Percentiles rank a stretch among this genome's conserved stretches.
phyloP scores from a whole-genome alignment of 2,888 invertebrate genomes.

The Pedicia rivosa region DNA sequence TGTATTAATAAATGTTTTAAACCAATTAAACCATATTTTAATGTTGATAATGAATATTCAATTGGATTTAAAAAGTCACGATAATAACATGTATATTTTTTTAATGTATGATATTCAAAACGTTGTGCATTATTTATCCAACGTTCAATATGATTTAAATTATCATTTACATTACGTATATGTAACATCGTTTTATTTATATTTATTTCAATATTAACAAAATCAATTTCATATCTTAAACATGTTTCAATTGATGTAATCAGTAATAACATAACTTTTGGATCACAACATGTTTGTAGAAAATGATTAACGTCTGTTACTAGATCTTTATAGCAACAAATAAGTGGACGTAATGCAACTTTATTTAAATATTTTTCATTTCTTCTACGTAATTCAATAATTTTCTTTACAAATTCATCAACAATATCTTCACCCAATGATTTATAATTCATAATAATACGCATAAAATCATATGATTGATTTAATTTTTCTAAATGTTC shows the following conservation, averaged over 20 bases:
- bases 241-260: too few relatives aligned
- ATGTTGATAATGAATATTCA: conserved; percentile 47
- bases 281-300: conserved; percentile 24
- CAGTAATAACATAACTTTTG: too few relatives aligned
- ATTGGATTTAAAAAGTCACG: conserved; percentile 65
- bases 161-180: conserved; percentile 15
- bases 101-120: conserved; percentile 28
- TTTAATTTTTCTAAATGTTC: conserved; percentile 38
- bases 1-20: conserved; percentile 38
- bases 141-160: conserved; percentile 21
- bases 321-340: conserved; percentile 21
- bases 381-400: conserved; percentile 14
- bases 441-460: conserved; percentile 24
- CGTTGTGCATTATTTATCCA: conserved; percentile 27
- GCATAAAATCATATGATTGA: conserved; percentile 36
- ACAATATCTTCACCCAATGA: conserved; percentile 23
- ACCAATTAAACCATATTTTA: conserved; percentile 43
- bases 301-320: conserved; percentile 26
- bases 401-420: conserved; percentile 14
- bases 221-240: too few relatives aligned
- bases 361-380: conserved; percentile 22
- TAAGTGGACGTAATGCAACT: conserved; percentile 24
- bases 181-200: background rate
- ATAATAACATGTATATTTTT: conserved; percentile 45
- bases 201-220: too few relatives aligned